Percentiles rank a stretch among this genome's conserved stretches.
phyloP scores from a whole-genome alignment of 2,797 vertebrate species.

The Cephalopachus bancanus region DNA sequence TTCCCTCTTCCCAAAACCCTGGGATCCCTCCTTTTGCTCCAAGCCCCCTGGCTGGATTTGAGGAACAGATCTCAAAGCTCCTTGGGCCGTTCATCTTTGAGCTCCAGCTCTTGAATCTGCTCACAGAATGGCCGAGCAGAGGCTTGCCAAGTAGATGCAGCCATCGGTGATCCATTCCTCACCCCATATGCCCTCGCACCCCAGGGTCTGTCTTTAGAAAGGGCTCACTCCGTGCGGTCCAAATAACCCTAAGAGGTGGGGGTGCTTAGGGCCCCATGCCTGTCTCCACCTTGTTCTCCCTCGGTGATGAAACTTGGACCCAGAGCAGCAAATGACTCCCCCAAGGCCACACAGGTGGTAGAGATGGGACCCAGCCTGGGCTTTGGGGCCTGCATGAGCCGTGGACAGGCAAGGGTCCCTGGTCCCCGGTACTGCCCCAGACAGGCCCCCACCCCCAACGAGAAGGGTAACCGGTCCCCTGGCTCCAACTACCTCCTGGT shows the following conservation, averaged over 20 bases:
- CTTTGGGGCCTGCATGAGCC: rapidly evolving
- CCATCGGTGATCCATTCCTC: background rate
- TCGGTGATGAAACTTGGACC: background rate
- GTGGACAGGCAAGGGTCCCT: background rate
- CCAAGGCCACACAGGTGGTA: background rate
- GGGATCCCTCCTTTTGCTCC: background rate
- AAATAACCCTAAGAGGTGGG: background rate
- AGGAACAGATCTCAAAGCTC: background rate
- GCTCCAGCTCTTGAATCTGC: background rate
- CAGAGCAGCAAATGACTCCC: background rate
- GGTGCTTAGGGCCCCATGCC: rapidly evolving
- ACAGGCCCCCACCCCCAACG: background rate
- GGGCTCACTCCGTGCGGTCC: rapidly evolving
- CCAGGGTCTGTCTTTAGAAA: background rate
- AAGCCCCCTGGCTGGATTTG: background rate
- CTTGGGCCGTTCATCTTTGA: background rate
- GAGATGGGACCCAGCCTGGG: background rate
- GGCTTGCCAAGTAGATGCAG: background rate
- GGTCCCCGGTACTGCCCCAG: background rate
- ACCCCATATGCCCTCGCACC: background rate
- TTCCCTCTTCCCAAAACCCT: too few relatives aligned
- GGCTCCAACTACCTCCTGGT: background rate
- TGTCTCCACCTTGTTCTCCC: background rate
- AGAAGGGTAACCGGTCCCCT: background rate
- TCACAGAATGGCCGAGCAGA: background rate